A percentile compares a stretch with the other conserved stretches of the same genome.
Evolutionary conservation across 2,113 vertebrate species (phyloP).

Genomic region (Dromiciops gliroides): DNA sequence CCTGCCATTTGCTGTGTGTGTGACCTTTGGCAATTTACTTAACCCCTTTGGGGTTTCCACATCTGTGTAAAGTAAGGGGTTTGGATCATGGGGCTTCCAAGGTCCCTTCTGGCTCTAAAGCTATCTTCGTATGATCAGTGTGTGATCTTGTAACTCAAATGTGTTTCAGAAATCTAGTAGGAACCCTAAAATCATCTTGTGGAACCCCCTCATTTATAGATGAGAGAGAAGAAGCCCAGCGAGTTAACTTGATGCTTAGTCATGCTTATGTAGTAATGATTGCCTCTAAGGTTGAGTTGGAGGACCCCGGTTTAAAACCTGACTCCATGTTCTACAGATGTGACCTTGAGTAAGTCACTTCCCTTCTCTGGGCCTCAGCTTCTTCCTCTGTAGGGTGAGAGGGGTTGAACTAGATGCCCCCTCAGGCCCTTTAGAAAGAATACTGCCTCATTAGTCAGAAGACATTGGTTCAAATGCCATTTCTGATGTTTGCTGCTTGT

Average conservation of each 20-base stretch:
- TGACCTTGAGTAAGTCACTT: neutral
- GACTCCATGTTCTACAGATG: neutral
- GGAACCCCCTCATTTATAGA: neutral
- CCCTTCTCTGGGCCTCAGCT: neutral
- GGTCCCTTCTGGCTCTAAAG: neutral
- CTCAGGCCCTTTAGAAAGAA: neutral
- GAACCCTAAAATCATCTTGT: neutral
- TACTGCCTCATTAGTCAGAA: neutral
- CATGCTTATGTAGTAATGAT: neutral
- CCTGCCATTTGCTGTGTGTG: no score
- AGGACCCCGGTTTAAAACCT: neutral
- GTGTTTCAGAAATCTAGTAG: neutral
- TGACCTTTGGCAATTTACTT: neutral
- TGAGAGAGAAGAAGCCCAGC: neutral
- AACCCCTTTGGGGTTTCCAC: neutral
- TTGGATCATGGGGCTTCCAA: neutral
- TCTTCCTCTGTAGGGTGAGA: neutral
- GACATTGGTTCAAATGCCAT: neutral
- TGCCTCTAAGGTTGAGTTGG: neutral
- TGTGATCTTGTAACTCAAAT: neutral
- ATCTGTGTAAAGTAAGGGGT: neutral
- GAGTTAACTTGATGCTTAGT: neutral
- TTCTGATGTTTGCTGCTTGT: neutral
- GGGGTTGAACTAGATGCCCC: neutral
- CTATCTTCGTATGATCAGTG: neutral